phyloP scores from a whole-genome alignment of 2,888 invertebrate genomes.

The Phorcus lineatus region DNA sequence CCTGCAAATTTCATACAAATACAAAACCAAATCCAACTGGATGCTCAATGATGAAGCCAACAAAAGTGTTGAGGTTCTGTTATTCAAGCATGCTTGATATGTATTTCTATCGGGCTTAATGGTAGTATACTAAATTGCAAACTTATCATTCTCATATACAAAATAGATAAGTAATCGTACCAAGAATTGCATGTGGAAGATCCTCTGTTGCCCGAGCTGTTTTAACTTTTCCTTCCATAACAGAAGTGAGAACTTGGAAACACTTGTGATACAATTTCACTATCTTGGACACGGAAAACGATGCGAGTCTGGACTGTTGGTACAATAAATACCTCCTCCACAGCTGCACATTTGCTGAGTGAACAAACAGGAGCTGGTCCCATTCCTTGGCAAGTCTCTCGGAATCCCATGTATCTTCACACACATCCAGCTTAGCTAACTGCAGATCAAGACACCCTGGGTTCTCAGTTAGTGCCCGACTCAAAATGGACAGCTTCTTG shows the following conservation, averaged over 20 bases:
- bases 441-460: constrained; percentile 72
- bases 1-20: no score
- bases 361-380: constrained; percentile 74
- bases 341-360: constrained; percentile 72
- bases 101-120: no score
- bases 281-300: constrained; percentile 70
- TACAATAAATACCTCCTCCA: constrained; percentile 75
- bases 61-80: no score
- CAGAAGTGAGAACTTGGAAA: constrained; percentile 65
- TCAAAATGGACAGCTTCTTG: constrained; percentile 75
- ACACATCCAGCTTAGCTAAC: constrained; percentile 70
- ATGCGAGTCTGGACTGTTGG: constrained; percentile 70
- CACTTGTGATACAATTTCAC: constrained; percentile 73
- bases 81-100: no score
- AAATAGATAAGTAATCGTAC: no score
- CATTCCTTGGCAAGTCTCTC: constrained; percentile 72
- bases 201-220: constrained; percentile 66
- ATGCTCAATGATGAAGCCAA: no score
- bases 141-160: no score
- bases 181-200: constrained; percentile 33
- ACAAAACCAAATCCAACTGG: no score
- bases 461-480: constrained; percentile 75
- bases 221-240: constrained; percentile 71
- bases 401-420: constrained; percentile 69
- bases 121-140: no score